Evolutionary conservation across 2,888 invertebrate species (phyloP), one percentile per base, ranked within the genome.

Genomic region (Erynnis tages): DNA sequence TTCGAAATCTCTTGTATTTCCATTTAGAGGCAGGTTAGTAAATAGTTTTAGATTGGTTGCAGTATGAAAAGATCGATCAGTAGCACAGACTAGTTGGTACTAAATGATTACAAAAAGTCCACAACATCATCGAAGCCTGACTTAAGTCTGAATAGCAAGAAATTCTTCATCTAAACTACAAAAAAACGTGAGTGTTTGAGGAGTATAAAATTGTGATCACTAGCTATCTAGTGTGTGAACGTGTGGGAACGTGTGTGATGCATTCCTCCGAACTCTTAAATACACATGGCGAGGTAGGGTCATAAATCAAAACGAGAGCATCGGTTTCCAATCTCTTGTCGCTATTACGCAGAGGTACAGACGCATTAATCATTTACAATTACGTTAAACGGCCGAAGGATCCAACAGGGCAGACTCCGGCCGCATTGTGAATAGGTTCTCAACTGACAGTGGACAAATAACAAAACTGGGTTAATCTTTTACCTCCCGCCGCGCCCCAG

Each of bases 401-500:
- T 80, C 79, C 79, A 79, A 71, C 70, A 73, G 73, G 76, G 76
- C 73, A 82, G 82, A 83, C 83, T 83, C 73, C 73, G 71, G 81
- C 82, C 82, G 80, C 83, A 85, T 86, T 86, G 88, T 87, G 86
- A 86, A 83, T 83, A 83, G 82, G 83, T 83, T 88, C 88, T 87
- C 85, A 75, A 85, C 87, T 88, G 88, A 86, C 88, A 88, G 85
- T 88, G 88, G 88, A 89, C 88, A 89, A 89, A 89, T 88, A 88
- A 88, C 88, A 86, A 87, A 88, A 89, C 88, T 89, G 84, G 88
- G 88, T 89, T 89, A 89, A 89, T 88, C 88, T 88, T 87, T 87
- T 80, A 80, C 88, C 88, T 79, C 88, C 88, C 86, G 81, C 73
- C 57, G 73, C 62, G 71, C 59, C 62, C 56, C 73, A 84, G 81